Conservation (phyloP, 2,113 vertebrate species). For the Toxostoma redivivum region DNA sequence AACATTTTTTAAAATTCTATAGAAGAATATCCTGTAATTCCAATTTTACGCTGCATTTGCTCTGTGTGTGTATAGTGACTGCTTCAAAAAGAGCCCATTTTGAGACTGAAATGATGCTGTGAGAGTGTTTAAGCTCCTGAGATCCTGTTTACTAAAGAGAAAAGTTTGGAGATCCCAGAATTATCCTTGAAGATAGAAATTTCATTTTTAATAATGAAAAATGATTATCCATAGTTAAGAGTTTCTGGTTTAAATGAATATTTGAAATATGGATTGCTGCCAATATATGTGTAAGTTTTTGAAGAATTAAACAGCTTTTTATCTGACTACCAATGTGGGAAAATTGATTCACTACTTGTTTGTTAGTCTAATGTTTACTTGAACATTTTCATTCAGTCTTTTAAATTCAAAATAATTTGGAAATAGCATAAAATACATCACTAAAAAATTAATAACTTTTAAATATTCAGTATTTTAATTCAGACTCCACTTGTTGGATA, state of each 20-base stretch:
- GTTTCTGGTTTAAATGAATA: background rate
- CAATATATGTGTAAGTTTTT: background rate
- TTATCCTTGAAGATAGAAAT: background rate
- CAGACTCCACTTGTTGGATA: background rate
- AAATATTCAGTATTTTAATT: background rate
- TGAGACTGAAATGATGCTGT: background rate
- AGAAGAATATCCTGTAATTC: background rate
- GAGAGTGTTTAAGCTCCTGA: background rate
- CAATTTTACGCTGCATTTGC: background rate
- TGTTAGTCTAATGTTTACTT: background rate
- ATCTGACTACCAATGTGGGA: background rate
- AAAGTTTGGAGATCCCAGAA: background rate
- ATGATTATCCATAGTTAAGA: background rate
- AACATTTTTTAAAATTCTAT: background rate
- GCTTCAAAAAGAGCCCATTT: background rate
- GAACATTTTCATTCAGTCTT: background rate
- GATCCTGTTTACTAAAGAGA: background rate
- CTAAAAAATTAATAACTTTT: background rate
- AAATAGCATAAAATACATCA: background rate
- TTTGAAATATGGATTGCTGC: background rate
- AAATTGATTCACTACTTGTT: background rate
- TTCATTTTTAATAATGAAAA: background rate
- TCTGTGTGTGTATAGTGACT: rapidly evolving
- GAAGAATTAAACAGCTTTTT: background rate
- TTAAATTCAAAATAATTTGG: background rate